Evolutionary conservation across 1,140 invertebrate genomes (phyloP).

Genomic region (Heterodera schachtii): DNA sequence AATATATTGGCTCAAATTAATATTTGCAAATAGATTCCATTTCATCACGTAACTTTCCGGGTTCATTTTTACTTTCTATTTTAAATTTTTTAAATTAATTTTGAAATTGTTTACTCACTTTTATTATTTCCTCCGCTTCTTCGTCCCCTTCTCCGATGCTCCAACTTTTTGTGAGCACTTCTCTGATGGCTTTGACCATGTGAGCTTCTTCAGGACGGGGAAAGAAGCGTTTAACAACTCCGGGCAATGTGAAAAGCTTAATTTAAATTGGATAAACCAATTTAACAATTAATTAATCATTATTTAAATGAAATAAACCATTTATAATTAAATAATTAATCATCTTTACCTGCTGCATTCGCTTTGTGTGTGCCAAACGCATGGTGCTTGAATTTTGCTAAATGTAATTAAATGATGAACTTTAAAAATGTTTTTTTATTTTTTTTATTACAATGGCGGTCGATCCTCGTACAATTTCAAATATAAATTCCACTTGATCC

Average conservation of each 20-base stretch:
- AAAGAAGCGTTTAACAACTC: background rate
- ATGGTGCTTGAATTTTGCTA: background rate
- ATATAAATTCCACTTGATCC: too few relatives aligned
- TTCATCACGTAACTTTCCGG: background rate
- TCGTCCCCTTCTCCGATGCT: background rate
- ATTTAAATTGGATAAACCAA: background rate
- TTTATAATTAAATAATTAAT: too few relatives aligned
- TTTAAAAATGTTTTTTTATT: too few relatives aligned
- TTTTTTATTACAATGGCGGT: background rate
- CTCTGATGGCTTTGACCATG: background rate
- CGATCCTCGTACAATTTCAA: too few relatives aligned
- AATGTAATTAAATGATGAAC: too few relatives aligned
- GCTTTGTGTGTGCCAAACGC: background rate
- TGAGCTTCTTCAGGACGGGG: background rate
- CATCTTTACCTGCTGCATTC: background rate
- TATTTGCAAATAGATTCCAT: background rate
- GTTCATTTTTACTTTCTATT: background rate
- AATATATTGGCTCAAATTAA: too few relatives aligned
- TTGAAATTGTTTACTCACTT: background rate
- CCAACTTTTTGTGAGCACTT: slow-evolving; percentile 17
- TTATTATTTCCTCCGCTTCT: background rate
- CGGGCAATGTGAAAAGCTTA: background rate
- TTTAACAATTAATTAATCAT: background rate
- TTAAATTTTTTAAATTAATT: background rate
- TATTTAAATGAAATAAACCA: too few relatives aligned